Evolutionary conservation across 2,113 vertebrate species (phyloP), one percentile per base, ranked within the genome.

Genomic region (Burhinus bistriatus): DNA sequence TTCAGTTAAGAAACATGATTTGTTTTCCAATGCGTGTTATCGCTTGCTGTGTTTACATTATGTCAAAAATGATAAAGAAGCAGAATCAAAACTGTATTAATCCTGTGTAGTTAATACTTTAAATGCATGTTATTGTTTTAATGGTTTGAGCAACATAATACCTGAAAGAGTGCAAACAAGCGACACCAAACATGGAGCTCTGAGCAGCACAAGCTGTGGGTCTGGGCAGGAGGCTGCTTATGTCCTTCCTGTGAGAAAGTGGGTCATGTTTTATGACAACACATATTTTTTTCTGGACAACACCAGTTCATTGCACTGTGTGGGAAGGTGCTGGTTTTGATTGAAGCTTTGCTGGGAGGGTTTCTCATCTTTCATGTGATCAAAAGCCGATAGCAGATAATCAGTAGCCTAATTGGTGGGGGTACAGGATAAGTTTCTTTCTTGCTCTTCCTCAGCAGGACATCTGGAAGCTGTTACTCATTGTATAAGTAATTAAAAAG

Each of bases 21-120:
- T 95, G 62, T 89, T 93, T 96, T 89, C 70, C 81, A 65, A 38
- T 81, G 55, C 72, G 36, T 70, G 93, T 89, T 87, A 89, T 89
- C 81, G 76, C 81, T 91, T 96, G 87, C 40, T 69, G 3, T 80
- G 93, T 95, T 96, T 96, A 80, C 87, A 38, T 87, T 77, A 61
- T 85, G 77, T 91, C 49, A 87, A 66, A 91, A 82, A 47, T 52
- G 11, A 82, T 47, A 94, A 84, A 88, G 79, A 70, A 83, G 27
- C 49, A 58, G 20, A 97, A 89, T 80, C 62, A 89, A 92, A 94
- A 72, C 42, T 51, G 26, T 36, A 54, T 83, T 80, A 89, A 69
- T 62, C n/a, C 29, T 2, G 1, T 76, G 34, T 51, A 82, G 32
- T 54, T 83, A 89, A 51, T 79, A 76, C 40, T 82, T 92, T 64